A percentile compares a stretch with the other conserved stretches of the same genome.
Conservation (phyloP, 2,888 invertebrate species). For the Drepana falcataria region DNA sequence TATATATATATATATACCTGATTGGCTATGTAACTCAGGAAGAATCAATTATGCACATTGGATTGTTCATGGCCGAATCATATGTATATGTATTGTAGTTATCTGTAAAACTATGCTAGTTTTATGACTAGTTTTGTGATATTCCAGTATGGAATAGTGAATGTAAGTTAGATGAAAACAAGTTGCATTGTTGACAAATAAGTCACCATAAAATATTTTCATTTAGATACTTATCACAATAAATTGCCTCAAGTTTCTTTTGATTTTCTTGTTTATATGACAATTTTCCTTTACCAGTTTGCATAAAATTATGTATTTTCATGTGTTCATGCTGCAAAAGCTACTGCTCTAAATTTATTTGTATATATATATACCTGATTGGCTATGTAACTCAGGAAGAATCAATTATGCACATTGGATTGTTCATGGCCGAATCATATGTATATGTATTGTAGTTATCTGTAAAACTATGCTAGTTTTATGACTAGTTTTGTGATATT, state of each 20-base stretch:
- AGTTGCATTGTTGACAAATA: slow-evolving; percentile 48
- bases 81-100: slow-evolving; percentile 16
- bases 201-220: slow-evolving; percentile 46
- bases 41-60: background rate
- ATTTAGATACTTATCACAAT: slow-evolving; percentile 52
- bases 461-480: slow-evolving; percentile 18
- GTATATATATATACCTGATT: background rate
- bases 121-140: slow-evolving; percentile 46
- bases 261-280: slow-evolving; percentile 3
- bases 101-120: slow-evolving; percentile 17
- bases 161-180: slow-evolving; percentile 32
- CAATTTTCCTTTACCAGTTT: background rate
- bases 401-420: background rate
- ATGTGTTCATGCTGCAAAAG: too few relatives aligned
- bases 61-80: slow-evolving; percentile 16
- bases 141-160: slow-evolving; percentile 39
- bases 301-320: too few relatives aligned
- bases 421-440: slow-evolving; percentile 18
- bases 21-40: background rate
- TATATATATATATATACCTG: background rate
- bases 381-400: background rate
- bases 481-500: slow-evolving; percentile 53
- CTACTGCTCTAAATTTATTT: background rate
- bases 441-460: slow-evolving; percentile 14
- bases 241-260: slow-evolving; percentile 57